These are phyloP conservation scores for Acanthornis magna DNA, from an alignment of 2,797 vertebrate species.

Conservation along the genomic window DNA sequence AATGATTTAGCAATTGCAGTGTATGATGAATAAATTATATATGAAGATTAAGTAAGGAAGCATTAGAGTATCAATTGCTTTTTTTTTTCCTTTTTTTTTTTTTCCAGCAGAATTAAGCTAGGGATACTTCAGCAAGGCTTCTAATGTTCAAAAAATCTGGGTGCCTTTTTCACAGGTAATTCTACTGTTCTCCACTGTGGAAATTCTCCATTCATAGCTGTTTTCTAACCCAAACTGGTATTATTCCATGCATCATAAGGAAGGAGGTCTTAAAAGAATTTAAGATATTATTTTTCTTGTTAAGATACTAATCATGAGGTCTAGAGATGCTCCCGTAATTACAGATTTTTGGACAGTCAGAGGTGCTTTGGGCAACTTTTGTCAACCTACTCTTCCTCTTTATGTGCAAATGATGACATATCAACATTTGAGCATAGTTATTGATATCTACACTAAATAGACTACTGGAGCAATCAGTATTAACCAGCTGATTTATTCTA, in stretches of 20 bases:
- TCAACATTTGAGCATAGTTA: background rate
- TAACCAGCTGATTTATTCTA: background rate
- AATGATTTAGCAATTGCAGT: slow-evolving; percentile 73
- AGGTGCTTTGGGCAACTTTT: background rate
- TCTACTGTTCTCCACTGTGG: background rate
- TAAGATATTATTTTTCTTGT: background rate
- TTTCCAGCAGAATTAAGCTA: slow-evolving; percentile 52
- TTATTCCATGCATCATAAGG: background rate
- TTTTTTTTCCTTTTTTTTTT: slow-evolving; percentile 2
- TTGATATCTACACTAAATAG: background rate
- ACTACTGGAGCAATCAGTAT: background rate
- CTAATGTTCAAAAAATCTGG: slow-evolving; percentile 24
- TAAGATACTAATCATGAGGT: background rate
- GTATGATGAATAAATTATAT: slow-evolving; percentile 75
- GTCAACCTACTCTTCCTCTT: background rate
- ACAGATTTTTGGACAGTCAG: background rate
- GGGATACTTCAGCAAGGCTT: slow-evolving; percentile 55
- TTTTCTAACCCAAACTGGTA: background rate
- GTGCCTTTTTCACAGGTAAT: slow-evolving; percentile 44
- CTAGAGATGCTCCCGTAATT: background rate
- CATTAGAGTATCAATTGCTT: slow-evolving; percentile 58
- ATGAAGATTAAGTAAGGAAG: slow-evolving; percentile 72
- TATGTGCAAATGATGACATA: background rate
- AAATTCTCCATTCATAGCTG: background rate
- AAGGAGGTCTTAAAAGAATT: background rate